Evolutionary conservation across 2,888 invertebrate species (phyloP).

Genomic region (Sphaeridia pumilis): DNA sequence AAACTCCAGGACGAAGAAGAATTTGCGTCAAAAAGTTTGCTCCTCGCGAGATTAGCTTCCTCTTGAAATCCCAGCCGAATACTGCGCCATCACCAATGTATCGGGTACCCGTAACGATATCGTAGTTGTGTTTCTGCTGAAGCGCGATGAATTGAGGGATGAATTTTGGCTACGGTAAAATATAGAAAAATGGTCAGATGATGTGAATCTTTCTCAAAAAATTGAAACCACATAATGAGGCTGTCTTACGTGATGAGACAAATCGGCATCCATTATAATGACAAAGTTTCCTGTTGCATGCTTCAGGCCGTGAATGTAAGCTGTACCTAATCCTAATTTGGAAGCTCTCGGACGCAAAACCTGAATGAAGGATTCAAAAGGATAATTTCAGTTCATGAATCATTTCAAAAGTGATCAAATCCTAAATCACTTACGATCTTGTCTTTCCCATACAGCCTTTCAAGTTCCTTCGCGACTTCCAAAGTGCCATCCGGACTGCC

Average conservation of each 20-base stretch:
- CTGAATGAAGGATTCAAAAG: too few relatives aligned
- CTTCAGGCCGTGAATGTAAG: slow-evolving; percentile 92
- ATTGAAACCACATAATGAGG: too few relatives aligned
- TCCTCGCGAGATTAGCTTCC: slow-evolving; percentile 78
- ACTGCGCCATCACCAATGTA: slow-evolving; percentile 83
- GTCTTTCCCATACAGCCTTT: slow-evolving; percentile 76
- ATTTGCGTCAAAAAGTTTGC: slow-evolving; percentile 91
- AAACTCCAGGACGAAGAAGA: slow-evolving; percentile 78
- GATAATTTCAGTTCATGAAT: not conserved
- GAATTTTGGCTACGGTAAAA: slow-evolving; percentile 86
- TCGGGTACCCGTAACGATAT: slow-evolving; percentile 88
- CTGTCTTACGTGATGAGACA: slow-evolving; percentile 94
- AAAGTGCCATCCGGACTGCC: slow-evolving; percentile 96
- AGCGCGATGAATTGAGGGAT: slow-evolving; percentile 77
- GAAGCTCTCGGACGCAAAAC: slow-evolving; percentile 74
- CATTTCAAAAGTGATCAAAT: too few relatives aligned
- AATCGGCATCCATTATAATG: slow-evolving; percentile 95
- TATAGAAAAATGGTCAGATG: too few relatives aligned
- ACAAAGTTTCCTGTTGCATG: slow-evolving; percentile 93
- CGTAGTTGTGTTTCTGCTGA: slow-evolving; percentile 64
- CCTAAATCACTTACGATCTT: slow-evolving; percentile 64
- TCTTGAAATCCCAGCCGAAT: slow-evolving; percentile 91
- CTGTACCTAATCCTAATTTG: slow-evolving; percentile 93
- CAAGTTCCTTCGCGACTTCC: slow-evolving; percentile 80
- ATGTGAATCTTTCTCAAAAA: too few relatives aligned